Conservation (phyloP, 2,888 invertebrate genomes). For the Alloplasta piceator region DNA sequence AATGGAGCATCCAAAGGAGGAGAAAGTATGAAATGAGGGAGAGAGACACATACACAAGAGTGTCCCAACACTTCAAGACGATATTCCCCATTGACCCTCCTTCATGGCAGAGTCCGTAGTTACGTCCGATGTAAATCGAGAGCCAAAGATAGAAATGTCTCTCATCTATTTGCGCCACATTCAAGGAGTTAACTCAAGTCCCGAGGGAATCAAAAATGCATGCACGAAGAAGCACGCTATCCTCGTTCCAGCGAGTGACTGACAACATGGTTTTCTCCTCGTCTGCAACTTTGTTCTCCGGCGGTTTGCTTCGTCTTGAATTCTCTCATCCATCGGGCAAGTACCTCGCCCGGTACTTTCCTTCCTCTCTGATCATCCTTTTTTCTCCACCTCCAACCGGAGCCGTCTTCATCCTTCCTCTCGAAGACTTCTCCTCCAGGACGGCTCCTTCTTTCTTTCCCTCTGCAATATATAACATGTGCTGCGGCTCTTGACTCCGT, state of each 20-base stretch:
- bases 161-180: conserved; percentile 33
- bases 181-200: conserved; percentile 19
- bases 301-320: conserved; percentile 10
- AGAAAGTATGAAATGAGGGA: too few relatives aligned
- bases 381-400: conserved; percentile 51
- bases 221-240: conserved; percentile 11
- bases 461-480: conserved; percentile 75
- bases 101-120: too few relatives aligned
- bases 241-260: conserved; percentile 43
- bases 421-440: conserved; percentile 32
- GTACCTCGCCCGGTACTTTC: conserved; percentile 50
- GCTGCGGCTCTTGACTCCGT: conserved; percentile 68
- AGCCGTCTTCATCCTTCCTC: conserved; percentile 75
- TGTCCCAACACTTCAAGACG: too few relatives aligned
- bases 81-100: too few relatives aligned
- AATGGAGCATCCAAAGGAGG: too few relatives aligned
- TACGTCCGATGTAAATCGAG: conserved; percentile 11
- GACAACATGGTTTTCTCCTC: conserved; percentile 51
- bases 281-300: conserved; percentile 23
- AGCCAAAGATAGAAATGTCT: conserved; percentile 11
- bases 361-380: conserved; percentile 34
- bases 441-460: conserved; percentile 42
- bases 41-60: too few relatives aligned
- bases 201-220: background rate
- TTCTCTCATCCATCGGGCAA: conserved; percentile 29